phyloP scores from a whole-genome alignment of 2,797 vertebrate genomes.

The Eulemur rubriventer region DNA sequence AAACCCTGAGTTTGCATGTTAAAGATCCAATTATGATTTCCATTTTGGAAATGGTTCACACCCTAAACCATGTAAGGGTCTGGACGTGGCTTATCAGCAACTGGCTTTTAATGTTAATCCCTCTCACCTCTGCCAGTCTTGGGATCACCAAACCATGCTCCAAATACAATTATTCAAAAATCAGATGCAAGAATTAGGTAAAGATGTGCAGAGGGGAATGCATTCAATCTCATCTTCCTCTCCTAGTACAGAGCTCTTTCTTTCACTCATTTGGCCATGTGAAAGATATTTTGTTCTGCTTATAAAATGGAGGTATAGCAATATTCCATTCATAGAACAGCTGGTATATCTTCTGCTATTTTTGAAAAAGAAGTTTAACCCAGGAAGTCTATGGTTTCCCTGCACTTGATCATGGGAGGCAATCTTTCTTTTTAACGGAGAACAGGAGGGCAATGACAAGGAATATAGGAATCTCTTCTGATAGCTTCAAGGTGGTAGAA shows the following conservation, averaged over 20 bases:
- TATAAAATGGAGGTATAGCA: not conserved
- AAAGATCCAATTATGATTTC: not conserved
- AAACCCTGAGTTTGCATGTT: not conserved
- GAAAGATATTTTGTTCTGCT: not conserved
- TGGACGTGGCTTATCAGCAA: not conserved
- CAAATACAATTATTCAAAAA: constrained; percentile 1
- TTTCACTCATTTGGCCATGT: not conserved
- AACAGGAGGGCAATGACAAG: not conserved
- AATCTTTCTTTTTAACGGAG: not conserved
- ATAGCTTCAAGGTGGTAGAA: not conserved
- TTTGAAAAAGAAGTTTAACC: not conserved
- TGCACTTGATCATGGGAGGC: not conserved
- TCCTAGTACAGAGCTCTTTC: not conserved
- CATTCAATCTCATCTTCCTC: not conserved
- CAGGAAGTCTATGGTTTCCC: not conserved
- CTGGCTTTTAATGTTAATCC: not conserved
- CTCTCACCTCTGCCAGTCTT: not conserved
- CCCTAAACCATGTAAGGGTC: not conserved
- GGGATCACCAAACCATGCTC: not conserved
- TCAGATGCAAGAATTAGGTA: not conserved
- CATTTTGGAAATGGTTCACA: not conserved
- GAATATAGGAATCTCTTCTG: not conserved
- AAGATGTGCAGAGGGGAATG: not conserved
- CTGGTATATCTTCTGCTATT: not conserved
- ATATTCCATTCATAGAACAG: not conserved